phyloP scores from a whole-genome alignment of 2,113 vertebrate genomes.

The Centropristis striata region DNA sequence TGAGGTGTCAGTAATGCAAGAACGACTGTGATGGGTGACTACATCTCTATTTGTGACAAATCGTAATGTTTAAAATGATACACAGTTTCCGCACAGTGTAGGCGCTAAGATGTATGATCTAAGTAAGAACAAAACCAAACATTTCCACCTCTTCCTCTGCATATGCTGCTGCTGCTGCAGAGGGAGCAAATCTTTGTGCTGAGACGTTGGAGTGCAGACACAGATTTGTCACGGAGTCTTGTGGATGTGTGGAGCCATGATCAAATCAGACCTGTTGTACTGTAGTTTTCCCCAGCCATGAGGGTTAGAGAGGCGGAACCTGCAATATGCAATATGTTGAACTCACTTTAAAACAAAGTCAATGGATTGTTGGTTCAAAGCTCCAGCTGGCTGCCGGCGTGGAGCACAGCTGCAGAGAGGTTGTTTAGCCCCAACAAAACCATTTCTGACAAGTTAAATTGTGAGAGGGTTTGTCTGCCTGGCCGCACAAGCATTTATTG shows the following conservation, averaged over 20 bases:
- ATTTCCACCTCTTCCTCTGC: neutral
- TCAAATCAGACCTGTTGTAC: constrained; percentile 16
- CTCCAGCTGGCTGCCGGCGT: constrained; percentile 42
- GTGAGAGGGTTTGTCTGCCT: constrained; percentile 64
- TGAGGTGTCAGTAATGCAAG: neutral
- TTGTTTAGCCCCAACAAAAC: constrained; percentile 63
- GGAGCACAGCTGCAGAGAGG: constrained; percentile 52
- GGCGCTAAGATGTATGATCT: neutral
- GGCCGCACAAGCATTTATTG: constrained; percentile 63
- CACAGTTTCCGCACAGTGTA: neutral
- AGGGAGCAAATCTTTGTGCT: too few relatives aligned
- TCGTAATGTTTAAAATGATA: neutral
- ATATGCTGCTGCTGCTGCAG: too few relatives aligned
- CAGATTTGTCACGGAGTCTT: constrained; percentile 7
- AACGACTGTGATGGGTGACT: neutral
- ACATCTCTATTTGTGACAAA: neutral
- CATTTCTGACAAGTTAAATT: constrained; percentile 70
- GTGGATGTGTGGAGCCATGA: neutral
- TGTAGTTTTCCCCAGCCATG: neutral
- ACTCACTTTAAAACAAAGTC: constrained; percentile 39
- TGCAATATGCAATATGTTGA: constrained; percentile 60
- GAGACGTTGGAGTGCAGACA: constrained; percentile 23
- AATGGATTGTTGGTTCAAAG: constrained; percentile 50
- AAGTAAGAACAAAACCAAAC: constrained; percentile 14
- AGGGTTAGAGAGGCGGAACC: constrained; percentile 33